Conservation (phyloP, 2,113 vertebrate species). For the Apodemus speciosus region DNA sequence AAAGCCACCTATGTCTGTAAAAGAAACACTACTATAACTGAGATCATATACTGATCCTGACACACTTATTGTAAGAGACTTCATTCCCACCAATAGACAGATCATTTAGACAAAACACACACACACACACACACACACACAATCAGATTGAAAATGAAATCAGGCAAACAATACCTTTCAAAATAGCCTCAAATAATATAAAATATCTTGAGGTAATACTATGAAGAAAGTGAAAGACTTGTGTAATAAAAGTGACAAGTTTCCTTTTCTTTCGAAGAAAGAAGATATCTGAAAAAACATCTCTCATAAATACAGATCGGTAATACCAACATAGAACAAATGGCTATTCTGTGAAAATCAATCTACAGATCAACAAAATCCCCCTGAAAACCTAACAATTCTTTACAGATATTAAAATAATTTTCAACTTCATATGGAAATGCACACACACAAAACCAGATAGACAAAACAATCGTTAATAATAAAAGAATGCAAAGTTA, state of each 20-base stretch:
- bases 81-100: background rate
- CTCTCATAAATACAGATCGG: background rate
- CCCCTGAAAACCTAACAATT: background rate
- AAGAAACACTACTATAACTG: background rate
- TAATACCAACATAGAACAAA: background rate
- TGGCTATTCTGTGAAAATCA: background rate
- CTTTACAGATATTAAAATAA: background rate
- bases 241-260: background rate
- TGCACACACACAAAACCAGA: background rate
- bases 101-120: background rate
- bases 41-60: background rate
- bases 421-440: background rate
- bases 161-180: background rate
- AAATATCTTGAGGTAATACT: background rate
- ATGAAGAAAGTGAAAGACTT: background rate
- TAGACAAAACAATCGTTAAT: background rate
- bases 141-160: background rate
- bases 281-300: background rate
- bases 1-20: background rate
- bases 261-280: background rate
- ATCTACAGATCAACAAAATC: background rate
- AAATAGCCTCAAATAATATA: background rate
- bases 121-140: background rate
- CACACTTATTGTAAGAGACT: background rate
- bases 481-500: background rate